phyloP scores from a whole-genome alignment of 1,140 invertebrate species.

The Apis laboriosa region DNA sequence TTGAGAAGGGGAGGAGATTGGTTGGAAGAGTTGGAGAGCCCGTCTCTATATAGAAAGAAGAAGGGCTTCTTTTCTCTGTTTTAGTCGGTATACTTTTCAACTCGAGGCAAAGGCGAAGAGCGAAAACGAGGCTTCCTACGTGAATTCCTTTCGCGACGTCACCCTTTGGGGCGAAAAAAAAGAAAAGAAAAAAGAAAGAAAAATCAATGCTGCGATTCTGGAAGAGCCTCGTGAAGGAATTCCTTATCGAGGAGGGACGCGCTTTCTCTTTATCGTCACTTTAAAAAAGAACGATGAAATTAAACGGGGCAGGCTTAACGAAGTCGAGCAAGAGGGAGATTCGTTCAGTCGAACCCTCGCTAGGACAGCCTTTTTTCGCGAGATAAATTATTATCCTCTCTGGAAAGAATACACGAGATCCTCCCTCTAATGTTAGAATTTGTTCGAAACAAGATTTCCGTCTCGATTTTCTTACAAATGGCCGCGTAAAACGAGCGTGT shows the following conservation, averaged over 20 bases:
- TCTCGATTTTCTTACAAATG: not conserved
- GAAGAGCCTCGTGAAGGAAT: not conserved
- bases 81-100: not conserved
- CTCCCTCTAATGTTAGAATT: not conserved
- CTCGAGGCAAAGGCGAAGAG: not conserved
- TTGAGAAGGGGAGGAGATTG: not conserved
- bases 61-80: not conserved
- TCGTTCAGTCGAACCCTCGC: too few relatives aligned
- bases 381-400: too few relatives aligned
- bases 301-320: too few relatives aligned
- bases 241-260: not conserved
- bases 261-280: too few relatives aligned
- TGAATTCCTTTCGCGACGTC: conserved; percentile 11
- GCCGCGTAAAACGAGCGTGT: not conserved
- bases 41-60: too few relatives aligned
- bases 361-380: too few relatives aligned
- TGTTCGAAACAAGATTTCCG: not conserved
- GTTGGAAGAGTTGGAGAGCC: not conserved
- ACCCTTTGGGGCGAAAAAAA: not conserved
- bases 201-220: conserved; percentile 37
- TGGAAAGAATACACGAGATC: too few relatives aligned
- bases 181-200: conserved; percentile 8
- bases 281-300: too few relatives aligned
- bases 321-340: too few relatives aligned
- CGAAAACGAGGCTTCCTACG: conserved; percentile 11